Evolutionary conservation across 2,888 invertebrate genomes (phyloP), one percentile per base, ranked within the genome.

Genomic region (Noctua janthina): DNA sequence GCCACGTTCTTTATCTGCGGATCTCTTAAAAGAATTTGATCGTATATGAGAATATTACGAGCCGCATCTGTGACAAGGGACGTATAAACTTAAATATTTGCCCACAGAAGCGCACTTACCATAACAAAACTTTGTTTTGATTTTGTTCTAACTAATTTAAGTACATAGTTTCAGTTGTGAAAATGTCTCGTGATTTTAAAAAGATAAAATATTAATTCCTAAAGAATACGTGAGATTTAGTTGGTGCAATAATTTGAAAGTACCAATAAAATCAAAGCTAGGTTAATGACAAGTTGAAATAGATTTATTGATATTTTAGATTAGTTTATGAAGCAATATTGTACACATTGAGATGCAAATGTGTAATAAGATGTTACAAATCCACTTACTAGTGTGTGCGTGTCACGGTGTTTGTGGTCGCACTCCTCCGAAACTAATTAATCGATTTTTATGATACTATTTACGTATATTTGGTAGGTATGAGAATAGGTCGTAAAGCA

Each of bases 11-110:
- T 96, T 97, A 96, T 96, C 96, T 96, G 93, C 92, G 95, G 95
- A 96, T 96, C 95, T 96, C 96, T 96, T 96, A 96, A 95, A 96
- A 96, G 96, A 97, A 96, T 96, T 96, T 96, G 96, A 96, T 96
- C 96, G 95, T 92, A 95, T 96, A 96, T 94, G 96, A 95, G 95
- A 96, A 96, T 96, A 96, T 96, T 96, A 96, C 95, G 94, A 95
- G 93, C 92, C 95, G 95, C 96, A 97, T 95, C 96, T 97, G 97
- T 94, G 96, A 94, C 96, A 95, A 95, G 96, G 96, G 96, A 94
- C 95, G 94, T 94, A 96, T 95, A 96, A 95, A 95, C 95, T 96
- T 95, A 95, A 95, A 95, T 94, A 94, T 94, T 93, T 92, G 92
- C 90, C 90, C 90, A 91, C 90, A 91, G 79, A 87, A 86, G 89